Percentiles rank a stretch among this genome's conserved stretches.
phyloP scores from a whole-genome alignment of 2,113 vertebrate species.

The Gambusia affinis region DNA sequence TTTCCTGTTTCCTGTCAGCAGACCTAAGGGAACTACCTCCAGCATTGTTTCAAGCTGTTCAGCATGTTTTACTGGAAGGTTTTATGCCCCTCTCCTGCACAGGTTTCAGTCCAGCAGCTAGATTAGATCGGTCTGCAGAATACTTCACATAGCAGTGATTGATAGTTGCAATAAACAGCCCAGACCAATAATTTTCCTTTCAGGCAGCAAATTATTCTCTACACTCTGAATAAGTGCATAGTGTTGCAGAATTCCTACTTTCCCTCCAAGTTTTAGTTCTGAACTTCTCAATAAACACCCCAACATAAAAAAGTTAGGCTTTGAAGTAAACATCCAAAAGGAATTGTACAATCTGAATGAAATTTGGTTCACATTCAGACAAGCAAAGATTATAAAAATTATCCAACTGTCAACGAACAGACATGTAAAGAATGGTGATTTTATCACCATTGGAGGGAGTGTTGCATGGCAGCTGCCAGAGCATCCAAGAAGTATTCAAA shows the following conservation, averaged over 20 bases:
- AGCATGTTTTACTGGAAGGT: not conserved
- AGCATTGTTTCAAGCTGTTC: constrained; percentile 37
- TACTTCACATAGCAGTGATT: not conserved
- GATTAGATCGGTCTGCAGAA: not conserved
- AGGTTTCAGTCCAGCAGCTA: constrained; percentile 11
- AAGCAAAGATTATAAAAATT: not conserved
- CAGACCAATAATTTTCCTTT: not conserved
- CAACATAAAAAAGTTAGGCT: not conserved
- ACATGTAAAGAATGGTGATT: not conserved
- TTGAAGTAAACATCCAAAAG: not conserved
- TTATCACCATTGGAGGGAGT: not conserved
- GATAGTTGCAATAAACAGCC: not conserved
- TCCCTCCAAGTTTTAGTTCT: not conserved
- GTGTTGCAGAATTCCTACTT: not conserved
- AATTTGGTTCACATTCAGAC: not conserved
- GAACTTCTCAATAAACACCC: not conserved
- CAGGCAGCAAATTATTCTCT: not conserved
- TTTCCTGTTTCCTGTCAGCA: constrained; percentile 67
- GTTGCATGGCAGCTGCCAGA: not conserved
- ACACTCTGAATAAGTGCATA: not conserved
- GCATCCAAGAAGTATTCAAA: not conserved
- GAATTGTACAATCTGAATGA: not conserved
- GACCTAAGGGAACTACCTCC: not conserved
- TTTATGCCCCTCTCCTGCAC: constrained; percentile 16
- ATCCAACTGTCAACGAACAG: not conserved